phyloP scores from a whole-genome alignment of 2,888 invertebrate species.

The Epinotia ramella region DNA sequence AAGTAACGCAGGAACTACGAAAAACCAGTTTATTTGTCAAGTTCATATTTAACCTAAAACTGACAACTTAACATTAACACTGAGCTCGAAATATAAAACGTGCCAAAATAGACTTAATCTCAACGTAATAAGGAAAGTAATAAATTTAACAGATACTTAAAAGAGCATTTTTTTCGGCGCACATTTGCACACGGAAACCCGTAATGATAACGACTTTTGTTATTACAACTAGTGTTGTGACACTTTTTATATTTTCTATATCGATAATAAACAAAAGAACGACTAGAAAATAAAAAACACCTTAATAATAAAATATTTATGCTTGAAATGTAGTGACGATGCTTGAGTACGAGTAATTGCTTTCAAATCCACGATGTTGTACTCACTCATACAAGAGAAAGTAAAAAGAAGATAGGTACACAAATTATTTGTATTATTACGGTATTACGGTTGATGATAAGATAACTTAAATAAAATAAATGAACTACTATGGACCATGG shows the following conservation, averaged over 20 bases:
- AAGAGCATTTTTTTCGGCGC: constrained; percentile 50
- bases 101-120: constrained; percentile 25
- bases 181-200: constrained; percentile 63
- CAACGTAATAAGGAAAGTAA: background rate
- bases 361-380: background rate
- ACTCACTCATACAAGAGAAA: background rate
- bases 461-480: constrained; percentile 4
- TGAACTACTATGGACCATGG: background rate
- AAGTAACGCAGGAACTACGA: constrained; percentile 27
- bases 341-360: background rate
- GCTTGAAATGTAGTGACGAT: no score
- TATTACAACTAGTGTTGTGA: constrained; percentile 58
- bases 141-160: constrained; percentile 11
- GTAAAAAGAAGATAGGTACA: background rate
- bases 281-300: no score
- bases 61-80: constrained; percentile 30
- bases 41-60: constrained; percentile 33
- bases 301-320: no score
- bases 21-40: constrained; percentile 38
- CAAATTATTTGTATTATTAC: background rate
- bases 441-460: background rate
- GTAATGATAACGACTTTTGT: constrained; percentile 63
- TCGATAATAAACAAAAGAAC: background rate
- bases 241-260: constrained; percentile 43
- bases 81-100: constrained; percentile 10